Evolutionary conservation across 2,888 invertebrate species (phyloP).

Genomic region (Synanthedon myopaeformis): DNA sequence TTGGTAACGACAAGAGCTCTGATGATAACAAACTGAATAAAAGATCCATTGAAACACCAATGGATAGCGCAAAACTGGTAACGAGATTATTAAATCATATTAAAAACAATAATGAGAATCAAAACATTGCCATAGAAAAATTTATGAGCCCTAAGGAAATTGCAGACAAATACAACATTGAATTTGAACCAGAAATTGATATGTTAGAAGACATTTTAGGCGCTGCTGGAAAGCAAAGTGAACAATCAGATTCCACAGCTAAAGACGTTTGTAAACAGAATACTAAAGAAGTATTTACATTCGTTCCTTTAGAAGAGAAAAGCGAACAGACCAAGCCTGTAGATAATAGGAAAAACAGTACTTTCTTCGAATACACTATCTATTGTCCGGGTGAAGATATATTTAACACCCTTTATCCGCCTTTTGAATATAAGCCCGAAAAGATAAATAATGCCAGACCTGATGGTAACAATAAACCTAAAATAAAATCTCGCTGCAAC

Average conservation of each 20-base stretch:
- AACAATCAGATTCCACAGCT: conserved; percentile 40
- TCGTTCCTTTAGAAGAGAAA: conserved; percentile 14
- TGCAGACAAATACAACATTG: conserved; percentile 55
- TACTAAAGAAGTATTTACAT: conserved; percentile 19
- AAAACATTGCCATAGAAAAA: conserved; percentile 61
- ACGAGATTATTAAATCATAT: conserved; percentile 52
- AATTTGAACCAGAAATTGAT: conserved; percentile 52
- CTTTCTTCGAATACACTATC: conserved; percentile 20
- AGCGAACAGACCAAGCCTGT: conserved; percentile 1
- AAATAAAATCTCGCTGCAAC: conserved; percentile 17
- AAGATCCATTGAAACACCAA: conserved; percentile 45
- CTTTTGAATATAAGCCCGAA: conserved; percentile 17
- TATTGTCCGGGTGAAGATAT: conserved; percentile 17
- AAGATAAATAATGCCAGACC: conserved; percentile 9
- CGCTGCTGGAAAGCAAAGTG: conserved; percentile 47
- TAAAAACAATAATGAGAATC: conserved; percentile 53
- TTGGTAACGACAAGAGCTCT: conserved; percentile 17
- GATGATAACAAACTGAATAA: conserved; percentile 30
- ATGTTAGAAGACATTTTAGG: conserved; percentile 46
- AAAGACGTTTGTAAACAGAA: conserved; percentile 34
- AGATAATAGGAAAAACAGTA: conserved; percentile 20
- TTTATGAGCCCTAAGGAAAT: conserved; percentile 64
- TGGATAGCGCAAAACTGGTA: conserved; percentile 47
- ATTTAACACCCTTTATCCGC: conserved; percentile 10
- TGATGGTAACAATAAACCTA: conserved; percentile 14